Percentiles rank a stretch among this genome's conserved stretches.
These are phyloP conservation scores for Troides oblongomaculatus DNA, from an alignment of 2,888 invertebrate genomes.

Conservation along the genomic window DNA sequence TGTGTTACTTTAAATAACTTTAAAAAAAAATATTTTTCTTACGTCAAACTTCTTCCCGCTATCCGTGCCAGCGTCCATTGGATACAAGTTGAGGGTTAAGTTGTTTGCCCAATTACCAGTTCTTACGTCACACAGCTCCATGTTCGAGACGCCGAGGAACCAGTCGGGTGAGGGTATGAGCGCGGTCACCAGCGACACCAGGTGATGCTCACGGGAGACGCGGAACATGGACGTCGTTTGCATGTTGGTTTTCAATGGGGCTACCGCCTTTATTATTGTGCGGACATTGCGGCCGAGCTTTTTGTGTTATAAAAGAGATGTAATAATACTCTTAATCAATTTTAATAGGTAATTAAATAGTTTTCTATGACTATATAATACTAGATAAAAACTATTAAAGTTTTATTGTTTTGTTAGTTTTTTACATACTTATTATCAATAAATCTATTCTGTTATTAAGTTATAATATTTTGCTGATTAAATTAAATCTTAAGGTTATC, in stretches of 20 bases:
- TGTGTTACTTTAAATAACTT: not conserved
- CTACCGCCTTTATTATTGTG: conserved; percentile 66
- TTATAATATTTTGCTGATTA: too few relatives aligned
- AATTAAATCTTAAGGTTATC: too few relatives aligned
- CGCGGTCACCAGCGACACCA: conserved; percentile 63
- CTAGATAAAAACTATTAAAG: too few relatives aligned
- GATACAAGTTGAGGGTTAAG: conserved; percentile 90
- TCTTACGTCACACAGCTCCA: conserved; percentile 91
- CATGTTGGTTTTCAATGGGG: conserved; percentile 53
- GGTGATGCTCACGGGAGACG: conserved; percentile 56
- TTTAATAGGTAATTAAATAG: too few relatives aligned
- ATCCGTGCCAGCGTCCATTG: conserved; percentile 98
- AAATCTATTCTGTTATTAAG: too few relatives aligned
- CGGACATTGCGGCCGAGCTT: conserved; percentile 57
- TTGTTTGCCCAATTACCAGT: conserved; percentile 88
- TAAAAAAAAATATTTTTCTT: conserved; percentile 36
- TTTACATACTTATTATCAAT: too few relatives aligned
- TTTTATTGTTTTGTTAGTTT: too few relatives aligned
- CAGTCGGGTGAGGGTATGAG: conserved; percentile 91
- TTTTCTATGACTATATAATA: too few relatives aligned
- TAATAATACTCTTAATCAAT: too few relatives aligned
- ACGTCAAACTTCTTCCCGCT: conserved; percentile 94
- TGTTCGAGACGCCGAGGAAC: conserved; percentile 94
- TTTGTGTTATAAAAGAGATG: not conserved
- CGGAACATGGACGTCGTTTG: conserved; percentile 59